Evolutionary conservation across 1,140 invertebrate genomes (phyloP).

Genomic region (Bombyx mandarina): DNA sequence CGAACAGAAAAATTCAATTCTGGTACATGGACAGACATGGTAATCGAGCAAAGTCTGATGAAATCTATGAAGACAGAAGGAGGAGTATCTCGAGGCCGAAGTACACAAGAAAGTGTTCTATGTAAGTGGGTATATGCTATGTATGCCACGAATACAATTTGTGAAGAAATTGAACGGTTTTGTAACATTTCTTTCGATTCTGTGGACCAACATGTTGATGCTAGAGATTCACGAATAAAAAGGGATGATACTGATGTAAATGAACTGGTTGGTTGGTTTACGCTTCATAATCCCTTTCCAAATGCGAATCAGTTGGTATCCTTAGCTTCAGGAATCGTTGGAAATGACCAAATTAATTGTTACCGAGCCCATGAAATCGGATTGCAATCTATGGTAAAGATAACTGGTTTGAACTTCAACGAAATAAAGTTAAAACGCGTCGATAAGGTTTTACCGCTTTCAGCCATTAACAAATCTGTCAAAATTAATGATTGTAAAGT

Average conservation of each 20-base stretch:
- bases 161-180: slow-evolving; percentile 38
- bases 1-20: slow-evolving; percentile 49
- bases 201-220: slow-evolving; percentile 57
- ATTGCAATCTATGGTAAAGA: slow-evolving; percentile 23
- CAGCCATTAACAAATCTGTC: slow-evolving; percentile 24
- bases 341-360: slow-evolving; percentile 40
- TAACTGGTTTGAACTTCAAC: slow-evolving; percentile 26
- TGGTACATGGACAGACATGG: slow-evolving; percentile 50
- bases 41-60: slow-evolving; percentile 50
- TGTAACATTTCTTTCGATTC: slow-evolving; percentile 32
- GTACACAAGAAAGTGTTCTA: slow-evolving; percentile 40
- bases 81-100: slow-evolving; percentile 28
- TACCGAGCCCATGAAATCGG: slow-evolving; percentile 28
- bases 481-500: slow-evolving; percentile 34
- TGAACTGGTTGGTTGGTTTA: slow-evolving; percentile 45
- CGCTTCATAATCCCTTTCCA: slow-evolving; percentile 29
- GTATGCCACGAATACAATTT: slow-evolving; percentile 28
- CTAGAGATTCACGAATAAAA: slow-evolving; percentile 39
- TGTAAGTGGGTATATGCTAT: slow-evolving; percentile 43
- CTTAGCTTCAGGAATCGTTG: slow-evolving; percentile 44
- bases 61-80: slow-evolving; percentile 38
- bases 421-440: slow-evolving; percentile 33
- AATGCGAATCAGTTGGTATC: slow-evolving; percentile 21
- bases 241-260: slow-evolving; percentile 40
- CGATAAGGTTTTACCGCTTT: slow-evolving; percentile 27